Conservation (phyloP, 2,888 invertebrate species). For the Plusia festucae region DNA sequence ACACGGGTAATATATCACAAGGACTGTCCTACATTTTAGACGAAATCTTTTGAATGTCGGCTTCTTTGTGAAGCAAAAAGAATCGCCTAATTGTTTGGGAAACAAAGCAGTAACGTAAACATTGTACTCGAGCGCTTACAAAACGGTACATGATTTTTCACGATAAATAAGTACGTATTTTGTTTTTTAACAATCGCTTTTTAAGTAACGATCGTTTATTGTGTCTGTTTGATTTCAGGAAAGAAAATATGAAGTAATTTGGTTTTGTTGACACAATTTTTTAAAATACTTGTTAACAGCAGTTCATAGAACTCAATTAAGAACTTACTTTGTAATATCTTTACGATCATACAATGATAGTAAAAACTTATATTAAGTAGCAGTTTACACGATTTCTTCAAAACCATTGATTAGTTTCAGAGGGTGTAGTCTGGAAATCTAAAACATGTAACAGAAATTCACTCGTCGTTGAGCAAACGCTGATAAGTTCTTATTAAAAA, state of each 20-base stretch:
- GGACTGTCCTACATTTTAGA: slow-evolving; percentile 27
- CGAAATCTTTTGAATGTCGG: slow-evolving; percentile 38
- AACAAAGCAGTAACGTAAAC: slow-evolving; percentile 47
- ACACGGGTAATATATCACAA: slow-evolving; percentile 21
- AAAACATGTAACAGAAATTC: no score
- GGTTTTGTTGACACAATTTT: neutral
- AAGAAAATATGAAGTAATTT: neutral
- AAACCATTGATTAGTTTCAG: no score
- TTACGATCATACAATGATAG: no score
- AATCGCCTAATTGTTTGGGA: slow-evolving; percentile 49
- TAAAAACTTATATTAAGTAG: no score
- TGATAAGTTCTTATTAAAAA: no score
- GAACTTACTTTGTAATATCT: no score
- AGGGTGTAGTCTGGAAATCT: no score
- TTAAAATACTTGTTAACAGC: neutral
- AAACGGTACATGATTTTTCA: slow-evolving; percentile 47
- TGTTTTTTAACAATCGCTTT: slow-evolving; percentile 10
- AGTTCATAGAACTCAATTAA: no score
- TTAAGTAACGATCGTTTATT: slow-evolving; percentile 8
- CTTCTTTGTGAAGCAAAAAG: slow-evolving; percentile 46
- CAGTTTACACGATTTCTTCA: no score
- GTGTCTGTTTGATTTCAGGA: neutral
- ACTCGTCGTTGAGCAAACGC: no score
- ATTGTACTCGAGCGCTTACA: slow-evolving; percentile 43
- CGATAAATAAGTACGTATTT: slow-evolving; percentile 21